Base-by-base conservation (phyloP, 2,888 invertebrate genomes). In the Choreutis nemorana region DNA sequence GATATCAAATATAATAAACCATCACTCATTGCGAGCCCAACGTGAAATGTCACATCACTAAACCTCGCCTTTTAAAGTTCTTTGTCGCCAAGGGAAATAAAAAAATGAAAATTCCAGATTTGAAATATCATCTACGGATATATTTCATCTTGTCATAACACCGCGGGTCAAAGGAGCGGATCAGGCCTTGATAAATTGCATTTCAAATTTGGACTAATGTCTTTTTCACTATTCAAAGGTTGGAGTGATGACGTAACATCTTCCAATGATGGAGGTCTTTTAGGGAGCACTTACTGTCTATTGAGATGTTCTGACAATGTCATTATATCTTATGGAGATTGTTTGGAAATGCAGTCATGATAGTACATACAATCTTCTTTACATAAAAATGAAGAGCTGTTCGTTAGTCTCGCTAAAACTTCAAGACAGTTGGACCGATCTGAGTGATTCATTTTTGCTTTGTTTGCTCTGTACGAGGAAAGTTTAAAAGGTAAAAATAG, bases 141-240 rank as follows among this genome's bases (percentile, higher is more conserved):
- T 77, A 75, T 61, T 66, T 77, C 72, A 77, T 75, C 68, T 64
- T 77, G 78, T 78, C 78, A 78, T 75, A 78, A 78, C 72, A 78
- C 55, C 54, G 64, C 62, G 68, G 71, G 71, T 72, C 72, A 72
- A 71, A 73, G 65, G 59, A 57, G 50, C 45, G 67, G 71, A 65
- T 68, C 65, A 53, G 50, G 50, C 54, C 48, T 66, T 75, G 78
- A 78, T 78, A 73, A 72, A 78, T 78, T 73, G 73, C 68, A 66
- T 57, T 72, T 72, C 58, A 62, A 73, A 77, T 71, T 68, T 62
- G 62, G 67, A 54, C 73, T 77, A 75, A 78, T 78, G 77, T 78
- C 77, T 78, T 73, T 77, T 77, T 77, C 77, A 73, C 64, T 61
- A 71, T 66, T 66, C 65, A 56, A 45, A 40, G 43, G 44, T 43